These are phyloP conservation scores for Zoanthus solanderi DNA, from an alignment of 92 coral and sea anemone species.

Conservation along the genomic window DNA sequence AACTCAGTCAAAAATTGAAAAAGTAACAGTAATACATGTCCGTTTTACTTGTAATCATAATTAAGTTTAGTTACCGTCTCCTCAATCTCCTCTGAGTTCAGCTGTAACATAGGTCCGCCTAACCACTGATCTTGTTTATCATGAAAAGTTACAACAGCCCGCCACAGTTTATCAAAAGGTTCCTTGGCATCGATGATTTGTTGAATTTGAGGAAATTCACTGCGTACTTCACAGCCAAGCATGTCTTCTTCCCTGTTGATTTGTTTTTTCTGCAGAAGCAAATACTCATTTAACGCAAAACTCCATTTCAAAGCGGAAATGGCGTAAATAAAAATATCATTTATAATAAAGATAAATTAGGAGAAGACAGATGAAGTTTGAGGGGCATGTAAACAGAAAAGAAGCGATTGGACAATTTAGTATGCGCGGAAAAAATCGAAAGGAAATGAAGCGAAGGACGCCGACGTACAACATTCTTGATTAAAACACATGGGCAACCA, in stretches of 20 bases:
- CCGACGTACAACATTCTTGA: too few relatives aligned
- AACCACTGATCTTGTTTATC: slow-evolving; percentile 90
- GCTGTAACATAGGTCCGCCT: slow-evolving; percentile 76
- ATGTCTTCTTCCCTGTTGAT: slow-evolving; percentile 94
- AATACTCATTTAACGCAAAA: background rate
- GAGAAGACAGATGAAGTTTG: too few relatives aligned
- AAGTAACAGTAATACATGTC: too few relatives aligned
- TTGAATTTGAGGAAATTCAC: slow-evolving; percentile 92
- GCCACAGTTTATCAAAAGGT: slow-evolving; percentile 97
- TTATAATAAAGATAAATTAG: too few relatives aligned
- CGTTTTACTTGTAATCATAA: background rate
- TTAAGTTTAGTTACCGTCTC: slow-evolving; percentile 73
- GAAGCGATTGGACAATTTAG: too few relatives aligned
- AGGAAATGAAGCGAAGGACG: too few relatives aligned
- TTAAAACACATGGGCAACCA: too few relatives aligned
- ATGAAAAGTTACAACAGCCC: slow-evolving; percentile 89
- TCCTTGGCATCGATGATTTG: slow-evolving; percentile 95
- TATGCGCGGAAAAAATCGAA: too few relatives aligned
- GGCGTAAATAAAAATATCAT: background rate
- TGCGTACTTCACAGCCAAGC: slow-evolving; percentile 81
- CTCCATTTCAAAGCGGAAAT: background rate
- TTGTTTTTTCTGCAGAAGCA: slow-evolving; percentile 76
- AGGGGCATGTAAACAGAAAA: too few relatives aligned
- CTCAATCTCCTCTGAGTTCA: slow-evolving; percentile 95
- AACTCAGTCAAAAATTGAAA: background rate